Conservation (phyloP, 2,797 vertebrate species). For the Esox masquinongy region DNA sequence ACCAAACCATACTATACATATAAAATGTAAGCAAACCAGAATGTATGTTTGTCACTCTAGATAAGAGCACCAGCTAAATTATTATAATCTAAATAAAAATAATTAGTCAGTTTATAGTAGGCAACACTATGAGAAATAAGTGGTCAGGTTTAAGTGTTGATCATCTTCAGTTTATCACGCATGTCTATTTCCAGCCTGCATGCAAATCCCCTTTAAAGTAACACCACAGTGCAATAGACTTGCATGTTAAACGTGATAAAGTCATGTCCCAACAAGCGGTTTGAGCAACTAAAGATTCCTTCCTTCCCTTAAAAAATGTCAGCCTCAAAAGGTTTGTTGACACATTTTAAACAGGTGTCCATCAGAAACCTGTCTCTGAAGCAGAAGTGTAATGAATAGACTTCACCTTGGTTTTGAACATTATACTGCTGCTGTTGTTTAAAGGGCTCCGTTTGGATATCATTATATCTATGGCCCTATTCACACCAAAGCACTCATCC, state of each 20-base stretch:
- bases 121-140: too few relatives aligned
- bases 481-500: slow-evolving; percentile 2
- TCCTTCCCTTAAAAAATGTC: neutral
- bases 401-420: slow-evolving; percentile 11
- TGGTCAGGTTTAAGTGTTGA: too few relatives aligned
- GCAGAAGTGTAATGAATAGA: slow-evolving; percentile 11
- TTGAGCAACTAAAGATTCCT: slow-evolving; percentile 20
- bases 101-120: too few relatives aligned
- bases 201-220: neutral
- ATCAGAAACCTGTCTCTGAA: neutral
- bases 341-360: slow-evolving; percentile 11
- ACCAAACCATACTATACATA: too few relatives aligned
- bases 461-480: slow-evolving; percentile 2
- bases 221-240: neutral
- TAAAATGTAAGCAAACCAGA: too few relatives aligned
- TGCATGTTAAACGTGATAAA: slow-evolving; percentile 4
- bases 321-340: neutral
- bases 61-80: too few relatives aligned
- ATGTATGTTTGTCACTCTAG: neutral
- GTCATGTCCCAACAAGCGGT: slow-evolving; percentile 12
- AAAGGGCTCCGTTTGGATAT: slow-evolving; percentile 4
- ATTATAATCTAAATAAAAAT: too few relatives aligned
- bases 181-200: neutral
- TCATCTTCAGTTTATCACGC: too few relatives aligned
- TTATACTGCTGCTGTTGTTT: neutral